Conservation (phyloP, 2,113 vertebrate genomes). For the Blennius ocellaris region DNA sequence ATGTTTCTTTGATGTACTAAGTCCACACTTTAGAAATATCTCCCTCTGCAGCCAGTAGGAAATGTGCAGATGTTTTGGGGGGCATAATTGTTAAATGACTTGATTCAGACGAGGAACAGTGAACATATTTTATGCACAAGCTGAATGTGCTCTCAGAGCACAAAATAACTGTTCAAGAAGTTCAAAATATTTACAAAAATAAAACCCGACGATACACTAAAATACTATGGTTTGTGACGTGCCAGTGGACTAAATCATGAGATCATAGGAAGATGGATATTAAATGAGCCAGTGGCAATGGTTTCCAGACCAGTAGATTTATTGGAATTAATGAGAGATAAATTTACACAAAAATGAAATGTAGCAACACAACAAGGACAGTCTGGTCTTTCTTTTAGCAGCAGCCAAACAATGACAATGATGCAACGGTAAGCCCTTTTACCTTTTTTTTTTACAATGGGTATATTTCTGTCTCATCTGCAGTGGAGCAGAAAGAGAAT, state of each 20-base stretch:
- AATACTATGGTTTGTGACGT: constrained; percentile 11
- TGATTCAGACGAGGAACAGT: background rate
- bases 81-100: background rate
- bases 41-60: background rate
- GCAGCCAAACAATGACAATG: background rate
- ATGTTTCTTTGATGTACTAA: no score
- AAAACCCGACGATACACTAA: constrained; percentile 2
- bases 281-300: constrained; percentile 42
- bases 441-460: background rate
- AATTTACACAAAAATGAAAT: constrained; percentile 11
- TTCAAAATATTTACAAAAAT: background rate
- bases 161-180: no score
- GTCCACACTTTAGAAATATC: no score
- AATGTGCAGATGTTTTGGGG: background rate
- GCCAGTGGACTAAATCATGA: constrained; percentile 25
- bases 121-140: no score
- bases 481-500: background rate
- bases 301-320: constrained; percentile 47
- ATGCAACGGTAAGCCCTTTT: background rate
- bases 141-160: no score
- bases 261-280: constrained; percentile 39
- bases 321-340: constrained; percentile 48
- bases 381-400: constrained; percentile 7
- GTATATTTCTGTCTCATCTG: constrained; percentile 19
- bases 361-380: background rate